Evolutionary conservation across 1,140 invertebrate species (phyloP).

Genomic region (Battus philenor): DNA sequence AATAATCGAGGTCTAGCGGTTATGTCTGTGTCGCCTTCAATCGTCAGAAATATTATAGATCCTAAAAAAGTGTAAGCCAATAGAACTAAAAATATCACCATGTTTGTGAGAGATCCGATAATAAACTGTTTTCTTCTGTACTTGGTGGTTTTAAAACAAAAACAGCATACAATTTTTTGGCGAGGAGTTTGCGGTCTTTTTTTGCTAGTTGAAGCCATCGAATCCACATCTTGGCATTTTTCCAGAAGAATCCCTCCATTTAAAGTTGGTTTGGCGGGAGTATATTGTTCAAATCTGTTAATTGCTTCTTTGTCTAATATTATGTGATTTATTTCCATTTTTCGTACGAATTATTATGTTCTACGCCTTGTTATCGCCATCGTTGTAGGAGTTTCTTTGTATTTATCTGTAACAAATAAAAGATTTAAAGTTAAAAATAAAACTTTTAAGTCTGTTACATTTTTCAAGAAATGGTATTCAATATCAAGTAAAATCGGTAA

Average conservation of each 20-base stretch:
- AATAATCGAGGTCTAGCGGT: constrained; percentile 62
- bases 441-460: no score
- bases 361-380: constrained; percentile 38
- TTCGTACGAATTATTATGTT: constrained; percentile 35
- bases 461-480: no score
- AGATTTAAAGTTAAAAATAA: neutral
- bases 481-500: no score
- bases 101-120: constrained; percentile 86
- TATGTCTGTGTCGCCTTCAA: constrained; percentile 81
- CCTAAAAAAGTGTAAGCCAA: constrained; percentile 93
- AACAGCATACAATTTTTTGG: constrained; percentile 72
- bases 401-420: neutral
- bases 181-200: constrained; percentile 63
- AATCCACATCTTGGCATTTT: constrained; percentile 68
- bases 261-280: constrained; percentile 59
- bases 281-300: constrained; percentile 67
- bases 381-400: constrained; percentile 18
- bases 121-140: constrained; percentile 75
- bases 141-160: constrained; percentile 76
- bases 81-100: constrained; percentile 91
- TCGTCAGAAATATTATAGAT: constrained; percentile 93
- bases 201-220: constrained; percentile 66
- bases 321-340: constrained; percentile 70
- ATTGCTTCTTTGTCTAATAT: constrained; percentile 68
- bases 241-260: constrained; percentile 67